These are phyloP conservation scores for Collichthys lucidus DNA, from an alignment of 2,113 vertebrate species.

Conservation along the genomic window DNA sequence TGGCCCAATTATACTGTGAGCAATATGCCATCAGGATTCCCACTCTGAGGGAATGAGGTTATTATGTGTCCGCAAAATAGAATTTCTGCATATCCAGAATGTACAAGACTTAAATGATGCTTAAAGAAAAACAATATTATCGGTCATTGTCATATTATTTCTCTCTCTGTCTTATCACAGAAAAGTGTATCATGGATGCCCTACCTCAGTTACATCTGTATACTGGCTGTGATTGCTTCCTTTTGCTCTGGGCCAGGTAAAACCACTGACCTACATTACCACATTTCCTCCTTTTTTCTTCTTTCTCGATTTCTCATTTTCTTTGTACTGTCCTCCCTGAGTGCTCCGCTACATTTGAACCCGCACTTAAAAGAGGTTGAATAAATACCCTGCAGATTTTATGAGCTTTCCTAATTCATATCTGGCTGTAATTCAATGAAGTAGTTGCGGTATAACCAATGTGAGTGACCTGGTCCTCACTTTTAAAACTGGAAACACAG, in stretches of 20 bases:
- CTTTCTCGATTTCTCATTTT: background rate
- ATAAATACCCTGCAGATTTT: background rate
- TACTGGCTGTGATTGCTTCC: slow-evolving; percentile 91
- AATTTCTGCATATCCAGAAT: background rate
- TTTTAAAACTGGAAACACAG: background rate
- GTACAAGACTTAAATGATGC: background rate
- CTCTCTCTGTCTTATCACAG: slow-evolving; percentile 71
- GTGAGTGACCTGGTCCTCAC: background rate
- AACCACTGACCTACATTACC: slow-evolving; percentile 9
- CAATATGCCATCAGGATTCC: background rate
- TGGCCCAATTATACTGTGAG: background rate
- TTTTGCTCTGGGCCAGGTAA: slow-evolving; percentile 97
- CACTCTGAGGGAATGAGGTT: background rate
- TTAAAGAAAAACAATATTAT: background rate
- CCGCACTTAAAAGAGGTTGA: background rate
- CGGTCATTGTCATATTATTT: too few relatives aligned
- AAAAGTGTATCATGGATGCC: slow-evolving; percentile 86
- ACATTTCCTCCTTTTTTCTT: background rate
- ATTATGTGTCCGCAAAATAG: background rate
- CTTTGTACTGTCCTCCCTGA: background rate
- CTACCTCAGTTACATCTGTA: slow-evolving; percentile 90
- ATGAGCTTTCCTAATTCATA: background rate
- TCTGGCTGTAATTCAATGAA: slow-evolving; percentile 13
- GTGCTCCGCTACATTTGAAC: background rate
- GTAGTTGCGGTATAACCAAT: slow-evolving; percentile 15